Evolutionary conservation across 2,888 invertebrate genomes (phyloP), one percentile per base, ranked within the genome.

Genomic region (Drosophila affinis): DNA sequence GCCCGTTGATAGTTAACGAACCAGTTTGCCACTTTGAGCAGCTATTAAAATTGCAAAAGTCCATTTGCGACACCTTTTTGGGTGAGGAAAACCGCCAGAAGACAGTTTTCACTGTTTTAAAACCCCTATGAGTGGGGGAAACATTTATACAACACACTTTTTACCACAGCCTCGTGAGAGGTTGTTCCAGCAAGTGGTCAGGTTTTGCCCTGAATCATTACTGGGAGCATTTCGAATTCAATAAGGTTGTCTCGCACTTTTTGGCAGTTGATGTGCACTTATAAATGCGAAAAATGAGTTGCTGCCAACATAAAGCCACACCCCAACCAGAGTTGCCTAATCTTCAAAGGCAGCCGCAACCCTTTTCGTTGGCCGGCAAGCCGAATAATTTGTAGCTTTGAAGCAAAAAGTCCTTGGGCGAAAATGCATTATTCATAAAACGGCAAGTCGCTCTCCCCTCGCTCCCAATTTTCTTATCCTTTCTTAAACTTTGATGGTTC

Each of bases 381-480:
- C 61, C 55, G 68, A 67, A 86, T 82, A 85, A 85, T 87, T 82
- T 86, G 82, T 72, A 72, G 83, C 82, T 84, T 83, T 88, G 81
- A 78, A 82, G 70, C 52, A 39, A 77, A 82, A 75, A 87, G 73
- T 81, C 88, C 77, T 51, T 32, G 48, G 88, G 85, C 79, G 60
- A 72, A 60, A 88, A 85, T 85, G 84, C 88, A 85, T 85, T 86
- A 85, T 85, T 85, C 85, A 85, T 88, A 83, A 76, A 81, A 79
- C 77, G 67, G 74, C 72, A 78, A 69, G 67, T 67, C 54, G 44
- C 44, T n/a, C 21, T 21, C 9, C 10, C 21, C 46, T 32, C 24
- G 4, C 6, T 5, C 32, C 49, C 34, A 17, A 32, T 39, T 45
- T 63, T 46, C 62, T 48, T 55, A 46, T 59, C 12, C 34, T 48